Evolutionary conservation across 2,888 invertebrate genomes (phyloP).

Genomic region (Rhaphigaster nebulosa): DNA sequence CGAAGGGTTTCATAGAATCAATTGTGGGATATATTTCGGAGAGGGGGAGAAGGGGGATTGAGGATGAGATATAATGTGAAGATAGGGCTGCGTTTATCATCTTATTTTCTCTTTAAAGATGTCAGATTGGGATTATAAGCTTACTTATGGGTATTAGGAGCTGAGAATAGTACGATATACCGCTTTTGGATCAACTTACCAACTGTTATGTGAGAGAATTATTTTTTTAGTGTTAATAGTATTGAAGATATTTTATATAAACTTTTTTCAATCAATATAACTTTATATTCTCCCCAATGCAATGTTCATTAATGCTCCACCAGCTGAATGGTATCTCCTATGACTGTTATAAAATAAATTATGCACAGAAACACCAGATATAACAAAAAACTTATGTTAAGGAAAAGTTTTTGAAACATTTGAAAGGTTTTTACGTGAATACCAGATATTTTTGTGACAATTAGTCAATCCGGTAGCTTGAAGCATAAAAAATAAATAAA

Average conservation of each 20-base stretch:
- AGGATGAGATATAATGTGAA: neutral
- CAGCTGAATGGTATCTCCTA: neutral
- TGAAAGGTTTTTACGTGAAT: neutral
- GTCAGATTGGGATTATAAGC: neutral
- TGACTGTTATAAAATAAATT: neutral
- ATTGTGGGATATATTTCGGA: neutral
- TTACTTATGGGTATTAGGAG: neutral
- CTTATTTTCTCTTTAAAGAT: neutral
- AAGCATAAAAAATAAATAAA: neutral
- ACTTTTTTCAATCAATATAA: too few relatives aligned
- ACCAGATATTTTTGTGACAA: neutral
- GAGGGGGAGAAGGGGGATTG: neutral
- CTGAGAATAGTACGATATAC: too few relatives aligned
- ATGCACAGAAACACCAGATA: neutral
- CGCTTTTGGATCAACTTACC: too few relatives aligned
- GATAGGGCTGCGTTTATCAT: neutral
- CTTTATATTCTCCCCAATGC: neutral
- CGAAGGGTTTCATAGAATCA: neutral
- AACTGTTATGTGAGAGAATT: too few relatives aligned
- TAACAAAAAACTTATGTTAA: neutral
- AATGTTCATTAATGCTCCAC: neutral
- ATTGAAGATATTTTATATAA: too few relatives aligned
- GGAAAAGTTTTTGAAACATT: neutral
- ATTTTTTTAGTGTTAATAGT: too few relatives aligned
- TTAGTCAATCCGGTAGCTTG: neutral